A percentile compares a stretch with the other conserved stretches of the same genome.
Conservation (phyloP, 2,888 invertebrate species). For the Anagyrus pseudococci region DNA sequence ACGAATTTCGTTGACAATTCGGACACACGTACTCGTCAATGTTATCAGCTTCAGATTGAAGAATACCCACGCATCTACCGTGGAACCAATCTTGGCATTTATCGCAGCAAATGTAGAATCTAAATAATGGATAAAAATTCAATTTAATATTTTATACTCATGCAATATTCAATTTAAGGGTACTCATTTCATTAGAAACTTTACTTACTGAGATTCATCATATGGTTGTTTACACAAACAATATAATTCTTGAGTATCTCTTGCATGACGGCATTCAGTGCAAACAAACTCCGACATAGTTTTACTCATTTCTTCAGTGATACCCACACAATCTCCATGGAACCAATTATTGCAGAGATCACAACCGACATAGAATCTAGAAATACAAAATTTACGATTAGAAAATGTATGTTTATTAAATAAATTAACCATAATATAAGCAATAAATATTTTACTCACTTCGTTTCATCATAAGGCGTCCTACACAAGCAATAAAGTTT, state of each 20-base stretch:
- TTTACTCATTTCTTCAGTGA: constrained; percentile 91
- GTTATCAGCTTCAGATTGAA: constrained; percentile 91
- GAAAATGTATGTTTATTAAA: background rate
- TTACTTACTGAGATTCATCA: constrained; percentile 91
- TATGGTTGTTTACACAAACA: constrained; percentile 96
- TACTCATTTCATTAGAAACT: constrained; percentile 7
- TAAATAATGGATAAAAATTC: constrained; percentile 54
- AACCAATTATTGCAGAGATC: constrained; percentile 98
- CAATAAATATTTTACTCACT: constrained; percentile 66
- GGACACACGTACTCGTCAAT: constrained; percentile 98
- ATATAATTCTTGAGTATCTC: constrained; percentile 90
- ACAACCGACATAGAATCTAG: constrained; percentile 95
- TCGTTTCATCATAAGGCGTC: constrained; percentile 94
- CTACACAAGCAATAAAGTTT: constrained; percentile 90
- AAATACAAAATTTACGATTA: constrained; percentile 28
- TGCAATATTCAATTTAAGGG: constrained; percentile 9
- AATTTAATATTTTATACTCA: constrained; percentile 20
- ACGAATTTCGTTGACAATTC: constrained; percentile 89
- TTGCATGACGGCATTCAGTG: constrained; percentile 82
- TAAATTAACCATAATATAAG: background rate
- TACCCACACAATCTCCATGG: constrained; percentile 95
- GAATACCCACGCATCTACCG: constrained; percentile 93
- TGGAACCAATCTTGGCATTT: constrained; percentile 99
- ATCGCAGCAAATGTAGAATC: constrained; percentile 99
- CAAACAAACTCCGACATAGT: constrained; percentile 90